A percentile compares a stretch with the other conserved stretches of the same genome.
Conservation (phyloP, 2,113 vertebrate genomes). For the Balaenoptera acutorostrata region DNA sequence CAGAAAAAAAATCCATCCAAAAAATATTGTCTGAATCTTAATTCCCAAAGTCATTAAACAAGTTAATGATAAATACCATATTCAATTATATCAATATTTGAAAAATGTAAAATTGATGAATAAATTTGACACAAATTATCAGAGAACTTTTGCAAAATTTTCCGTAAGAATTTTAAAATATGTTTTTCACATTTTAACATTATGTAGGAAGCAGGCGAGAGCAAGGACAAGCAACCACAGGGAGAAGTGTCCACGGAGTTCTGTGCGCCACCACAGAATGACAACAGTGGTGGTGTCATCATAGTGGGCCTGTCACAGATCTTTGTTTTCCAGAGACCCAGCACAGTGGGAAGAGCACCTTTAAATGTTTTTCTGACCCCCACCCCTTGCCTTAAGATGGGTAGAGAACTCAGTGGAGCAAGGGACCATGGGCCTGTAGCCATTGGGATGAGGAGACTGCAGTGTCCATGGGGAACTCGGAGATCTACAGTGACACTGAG, state of each 20-base stretch:
- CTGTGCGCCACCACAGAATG: fast-evolving
- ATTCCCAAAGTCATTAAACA: not conserved
- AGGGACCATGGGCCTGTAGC: fast-evolving
- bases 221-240: not conserved
- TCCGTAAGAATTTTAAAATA: not conserved
- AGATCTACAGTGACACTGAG: not conserved
- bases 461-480: not conserved
- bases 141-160: not conserved
- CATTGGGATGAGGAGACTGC: fast-evolving
- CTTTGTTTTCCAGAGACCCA: not conserved
- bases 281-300: not conserved
- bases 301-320: not conserved
- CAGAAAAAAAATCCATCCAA: not conserved
- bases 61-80: not conserved
- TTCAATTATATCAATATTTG: not conserved
- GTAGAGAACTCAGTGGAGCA: not conserved
- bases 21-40: not conserved
- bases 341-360: not conserved
- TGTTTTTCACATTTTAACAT: not conserved
- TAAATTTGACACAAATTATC: not conserved
- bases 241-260: not conserved
- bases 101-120: not conserved
- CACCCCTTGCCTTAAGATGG: not conserved
- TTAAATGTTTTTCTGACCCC: not conserved
- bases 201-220: not conserved